Conservation (phyloP, 2,888 invertebrate genomes). For the Diarsia dahlii region DNA sequence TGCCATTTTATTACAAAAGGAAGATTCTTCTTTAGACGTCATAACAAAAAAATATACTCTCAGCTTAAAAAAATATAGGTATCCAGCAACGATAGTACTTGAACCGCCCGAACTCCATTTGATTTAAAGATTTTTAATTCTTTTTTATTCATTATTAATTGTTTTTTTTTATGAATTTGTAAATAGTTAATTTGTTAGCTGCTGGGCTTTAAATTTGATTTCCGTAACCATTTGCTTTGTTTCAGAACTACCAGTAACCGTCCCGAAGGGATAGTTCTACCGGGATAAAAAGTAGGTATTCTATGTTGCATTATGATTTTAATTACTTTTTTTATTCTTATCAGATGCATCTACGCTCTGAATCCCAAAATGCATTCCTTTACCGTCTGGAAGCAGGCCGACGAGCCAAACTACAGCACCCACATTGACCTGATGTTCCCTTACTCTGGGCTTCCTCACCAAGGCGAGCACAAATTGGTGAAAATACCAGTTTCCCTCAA, state of each 20-base stretch:
- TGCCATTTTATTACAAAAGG: no score
- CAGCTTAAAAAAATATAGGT: no score
- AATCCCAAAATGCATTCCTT: conserved; percentile 29
- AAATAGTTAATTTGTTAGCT: no score
- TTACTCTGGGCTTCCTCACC: conserved; percentile 73
- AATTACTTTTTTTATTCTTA: background rate
- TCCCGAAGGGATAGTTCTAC: background rate
- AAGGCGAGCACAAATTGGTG: conserved; percentile 70
- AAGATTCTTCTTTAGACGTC: no score
- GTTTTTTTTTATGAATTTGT: no score
- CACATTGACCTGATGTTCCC: conserved; percentile 69
- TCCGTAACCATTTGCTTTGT: background rate
- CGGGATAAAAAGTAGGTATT: background rate
- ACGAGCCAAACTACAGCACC: conserved; percentile 67
- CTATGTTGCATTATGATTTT: background rate
- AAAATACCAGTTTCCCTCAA: conserved; percentile 65
- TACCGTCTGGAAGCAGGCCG: conserved; percentile 42
- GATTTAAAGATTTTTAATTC: no score
- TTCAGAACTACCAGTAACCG: background rate
- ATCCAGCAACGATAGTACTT: no score
- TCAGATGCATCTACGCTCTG: background rate
- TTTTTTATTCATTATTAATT: no score
- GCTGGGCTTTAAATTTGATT: no score
- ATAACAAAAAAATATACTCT: no score
- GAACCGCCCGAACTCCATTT: no score